Evolutionary conservation across 2,888 invertebrate genomes (phyloP), one percentile per base, ranked within the genome.

Genomic region (Eumerus sabulonum): DNA sequence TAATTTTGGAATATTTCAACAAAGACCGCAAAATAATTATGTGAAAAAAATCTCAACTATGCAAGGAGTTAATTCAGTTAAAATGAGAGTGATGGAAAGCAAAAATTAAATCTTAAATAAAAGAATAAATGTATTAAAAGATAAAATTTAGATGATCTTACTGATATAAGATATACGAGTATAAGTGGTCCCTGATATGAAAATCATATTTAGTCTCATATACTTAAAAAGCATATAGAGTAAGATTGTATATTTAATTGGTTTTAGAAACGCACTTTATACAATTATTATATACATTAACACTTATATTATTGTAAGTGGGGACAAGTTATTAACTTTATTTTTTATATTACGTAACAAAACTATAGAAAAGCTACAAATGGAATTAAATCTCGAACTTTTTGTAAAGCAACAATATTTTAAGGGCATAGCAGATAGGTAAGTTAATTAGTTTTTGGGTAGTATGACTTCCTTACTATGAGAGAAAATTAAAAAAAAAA

Each of bases 211-310:
- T 63, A 74, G 60, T 59, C 44, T 64, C 42, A 64, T 48, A 54
- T 53, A 60, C 53, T 63, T 64, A 70, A 81, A 60, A 66, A 67
- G 57, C 51, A 76, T 56, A 71, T 71, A 70, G 45, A 48, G 54
- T 82, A 82, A 82, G 76, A 82, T 79, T 82, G 82, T 82, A 82
- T 76, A 82, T 76, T 82, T 82, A 82, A 82, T 82, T 77, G 76
- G 82, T 83, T 76, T 82, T 82, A 82, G 82, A 68, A 76, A 82
- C 74, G 85, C 86, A 86, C 86, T 84, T 85, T 84, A 84, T 84
- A 85, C 83, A 84, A 84, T 84, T 86, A 83, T 81, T 68, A 73
- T 71, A 82, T 67, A 77, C 66, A 77, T 72, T 81, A 54, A 79
- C 79, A 76, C 67, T 70, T 79, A 74, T 74, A 68, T 72, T 59